Evolutionary conservation across 2,797 vertebrate species (phyloP), one percentile per base, ranked within the genome.

Genomic region (Enteromius argenteus): DNA sequence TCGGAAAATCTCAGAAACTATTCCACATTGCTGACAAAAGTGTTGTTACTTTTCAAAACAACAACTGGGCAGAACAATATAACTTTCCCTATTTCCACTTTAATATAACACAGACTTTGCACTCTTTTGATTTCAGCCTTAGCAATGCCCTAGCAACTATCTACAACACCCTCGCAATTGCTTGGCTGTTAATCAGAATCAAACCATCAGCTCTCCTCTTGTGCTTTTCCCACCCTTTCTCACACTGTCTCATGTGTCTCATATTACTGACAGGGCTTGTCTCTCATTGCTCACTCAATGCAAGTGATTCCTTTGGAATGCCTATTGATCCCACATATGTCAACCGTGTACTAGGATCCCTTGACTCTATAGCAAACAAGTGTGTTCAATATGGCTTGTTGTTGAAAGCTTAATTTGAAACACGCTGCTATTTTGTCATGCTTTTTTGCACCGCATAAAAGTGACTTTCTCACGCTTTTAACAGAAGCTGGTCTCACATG

Each of bases 321-420:
- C 39, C 82, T 90, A 92, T 92, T 91, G 90, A 92, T 92, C 90
- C 89, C 90, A 90, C 84, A 90, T 91, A 91, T 84, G 56, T 72
- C 68, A 87, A 88, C 89, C 84, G 78, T 87, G 87, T 83, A 84
- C 87, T 88, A 82, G 56, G 83, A 88, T 88, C 88, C 84, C 86
- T 87, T 64, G 15, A 83, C 88, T 88, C 88, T 75, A 86, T 84
- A 67, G 87, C 90, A 89, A 91, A 92, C 90, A 91, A 88, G 83
- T 60, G 79, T 84, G 80, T 90, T 86, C 90, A 89, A 89, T 90
- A 90, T 90, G 90, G 84, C 90, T 90, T 58, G 89, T 90, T 91
- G 67, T 56, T 46, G 4, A 80, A 90, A 85, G 69, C 83, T 87
- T 92, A 88, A 93, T 94, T 90, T 81, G 71, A 94, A 92, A 92